Conservation (phyloP, 2,113 vertebrate species). For the Hemibagrus wyckioides region DNA sequence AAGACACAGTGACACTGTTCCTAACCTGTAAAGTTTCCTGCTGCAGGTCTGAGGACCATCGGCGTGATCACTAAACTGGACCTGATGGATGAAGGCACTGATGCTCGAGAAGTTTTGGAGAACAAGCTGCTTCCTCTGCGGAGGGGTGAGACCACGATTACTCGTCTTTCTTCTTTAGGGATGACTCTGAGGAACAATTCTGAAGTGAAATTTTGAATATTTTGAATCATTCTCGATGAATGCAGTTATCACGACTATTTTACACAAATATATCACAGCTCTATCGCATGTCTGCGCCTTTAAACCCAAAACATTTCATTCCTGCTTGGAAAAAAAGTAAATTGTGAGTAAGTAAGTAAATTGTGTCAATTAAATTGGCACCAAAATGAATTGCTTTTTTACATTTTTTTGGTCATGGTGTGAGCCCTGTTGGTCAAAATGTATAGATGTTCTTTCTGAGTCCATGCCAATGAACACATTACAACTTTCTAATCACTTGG, state of each 20-base stretch:
- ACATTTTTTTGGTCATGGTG: neutral
- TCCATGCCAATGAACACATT: neutral
- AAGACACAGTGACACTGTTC: neutral
- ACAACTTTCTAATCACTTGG: neutral
- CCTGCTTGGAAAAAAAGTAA: no score
- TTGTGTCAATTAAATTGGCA: no score
- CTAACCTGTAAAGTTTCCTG: neutral
- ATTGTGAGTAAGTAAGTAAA: no score
- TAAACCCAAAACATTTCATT: no score
- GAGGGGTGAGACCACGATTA: slow-evolving; percentile 71
- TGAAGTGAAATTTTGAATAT: neutral
- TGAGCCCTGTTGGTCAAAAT: no score
- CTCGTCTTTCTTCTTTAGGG: neutral
- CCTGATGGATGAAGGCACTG: slow-evolving; percentile 60
- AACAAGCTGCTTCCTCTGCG: slow-evolving; percentile 92
- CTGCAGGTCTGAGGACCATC: slow-evolving; percentile 86
- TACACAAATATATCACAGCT: no score
- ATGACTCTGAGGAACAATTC: neutral
- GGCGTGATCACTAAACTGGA: slow-evolving; percentile 95
- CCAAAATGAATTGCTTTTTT: neutral
- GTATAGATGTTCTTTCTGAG: no score
- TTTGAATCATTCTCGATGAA: no score
- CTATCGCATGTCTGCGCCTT: no score
- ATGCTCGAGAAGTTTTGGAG: slow-evolving; percentile 88
- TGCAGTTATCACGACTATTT: no score